These are phyloP conservation scores for Formicarius rufipectus DNA, from an alignment of 2,113 vertebrate genomes.

Conservation along the genomic window DNA sequence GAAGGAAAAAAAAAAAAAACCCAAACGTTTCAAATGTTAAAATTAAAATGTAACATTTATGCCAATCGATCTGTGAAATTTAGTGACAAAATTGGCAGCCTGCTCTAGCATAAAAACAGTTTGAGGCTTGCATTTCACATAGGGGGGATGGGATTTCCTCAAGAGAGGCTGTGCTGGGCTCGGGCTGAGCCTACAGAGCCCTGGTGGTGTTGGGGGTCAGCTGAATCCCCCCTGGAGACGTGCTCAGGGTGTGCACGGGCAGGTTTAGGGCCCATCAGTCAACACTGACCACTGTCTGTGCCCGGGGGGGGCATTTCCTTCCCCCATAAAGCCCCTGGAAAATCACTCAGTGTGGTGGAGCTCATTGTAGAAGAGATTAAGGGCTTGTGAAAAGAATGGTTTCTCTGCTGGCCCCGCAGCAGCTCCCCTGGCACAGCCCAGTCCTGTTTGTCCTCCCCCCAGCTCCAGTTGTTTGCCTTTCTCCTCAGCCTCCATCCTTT, in stretches of 20 bases:
- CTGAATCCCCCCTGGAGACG: background rate
- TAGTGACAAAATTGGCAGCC: constrained; percentile 76
- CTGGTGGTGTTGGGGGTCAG: rapidly evolving
- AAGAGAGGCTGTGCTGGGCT: constrained; percentile 32
- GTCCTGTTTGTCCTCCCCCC: background rate
- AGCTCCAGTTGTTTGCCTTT: background rate
- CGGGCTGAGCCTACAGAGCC: background rate
- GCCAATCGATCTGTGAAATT: constrained; percentile 76
- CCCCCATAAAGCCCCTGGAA: background rate
- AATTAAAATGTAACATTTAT: constrained; percentile 77
- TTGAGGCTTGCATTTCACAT: constrained; percentile 51
- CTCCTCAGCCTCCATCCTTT: background rate
- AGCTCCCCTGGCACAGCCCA: background rate
- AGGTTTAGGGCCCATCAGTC: background rate
- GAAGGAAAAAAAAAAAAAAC: background rate
- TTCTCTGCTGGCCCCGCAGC: background rate
- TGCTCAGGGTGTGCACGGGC: background rate
- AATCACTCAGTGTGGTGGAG: background rate
- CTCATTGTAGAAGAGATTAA: background rate
- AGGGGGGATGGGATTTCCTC: constrained; percentile 70
- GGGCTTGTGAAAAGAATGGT: background rate
- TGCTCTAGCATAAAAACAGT: constrained; percentile 65
- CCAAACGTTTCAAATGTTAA: constrained; percentile 73
- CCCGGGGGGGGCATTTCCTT: too few species aligned
- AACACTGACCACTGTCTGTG: rapidly evolving